Conservation (phyloP, 2,888 invertebrate species). For the Agrochola circellaris region DNA sequence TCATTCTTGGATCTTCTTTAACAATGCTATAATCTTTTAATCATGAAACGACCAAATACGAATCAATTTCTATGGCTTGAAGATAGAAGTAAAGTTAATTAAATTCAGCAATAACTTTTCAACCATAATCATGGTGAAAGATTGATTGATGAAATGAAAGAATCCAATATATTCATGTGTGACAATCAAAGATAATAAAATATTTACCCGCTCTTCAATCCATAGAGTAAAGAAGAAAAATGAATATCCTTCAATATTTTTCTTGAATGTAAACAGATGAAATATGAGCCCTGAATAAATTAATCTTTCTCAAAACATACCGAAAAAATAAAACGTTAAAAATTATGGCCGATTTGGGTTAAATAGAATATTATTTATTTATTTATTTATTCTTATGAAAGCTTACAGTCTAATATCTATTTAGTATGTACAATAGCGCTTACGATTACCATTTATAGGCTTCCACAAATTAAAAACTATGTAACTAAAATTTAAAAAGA, state of each 20-base stretch:
- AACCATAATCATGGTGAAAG: not conserved
- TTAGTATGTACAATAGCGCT: no score
- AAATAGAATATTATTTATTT: not conserved
- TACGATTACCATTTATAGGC: no score
- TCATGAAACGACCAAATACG: not conserved
- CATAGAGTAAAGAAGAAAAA: not conserved
- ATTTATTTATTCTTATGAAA: no score
- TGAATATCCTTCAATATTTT: not conserved
- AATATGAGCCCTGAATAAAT: conserved; percentile 16
- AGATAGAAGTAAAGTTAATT: conserved; percentile 4
- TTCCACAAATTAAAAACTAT: no score
- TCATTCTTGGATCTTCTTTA: conserved; percentile 7
- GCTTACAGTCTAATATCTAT: no score
- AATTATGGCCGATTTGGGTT: no score
- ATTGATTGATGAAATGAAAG: not conserved
- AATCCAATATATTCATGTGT: not conserved
- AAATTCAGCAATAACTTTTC: not conserved
- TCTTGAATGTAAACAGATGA: conserved; percentile 13
- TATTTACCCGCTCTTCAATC: not conserved
- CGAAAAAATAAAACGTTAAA: not conserved
- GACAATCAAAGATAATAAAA: conserved; percentile 8
- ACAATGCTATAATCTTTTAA: conserved; percentile 22
- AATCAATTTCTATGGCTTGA: not conserved
- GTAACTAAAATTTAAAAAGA: no score
- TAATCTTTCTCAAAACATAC: not conserved